phyloP scores from a whole-genome alignment of 2,888 invertebrate genomes.

The Agriopis marginaria region DNA sequence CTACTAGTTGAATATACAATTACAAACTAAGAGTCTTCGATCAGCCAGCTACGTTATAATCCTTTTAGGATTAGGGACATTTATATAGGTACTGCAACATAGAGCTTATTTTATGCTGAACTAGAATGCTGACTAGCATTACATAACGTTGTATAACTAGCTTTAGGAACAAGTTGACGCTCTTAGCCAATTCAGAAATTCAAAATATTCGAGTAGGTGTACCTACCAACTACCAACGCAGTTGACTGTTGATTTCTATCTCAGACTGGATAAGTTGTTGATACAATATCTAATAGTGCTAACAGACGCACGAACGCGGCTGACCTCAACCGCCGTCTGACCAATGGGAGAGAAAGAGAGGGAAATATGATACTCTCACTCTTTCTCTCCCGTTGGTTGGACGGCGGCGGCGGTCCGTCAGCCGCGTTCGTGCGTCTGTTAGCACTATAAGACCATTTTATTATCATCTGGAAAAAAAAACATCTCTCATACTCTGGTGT shows the following conservation, averaged over 20 bases:
- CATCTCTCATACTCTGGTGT: too few relatives aligned
- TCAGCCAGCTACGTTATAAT: not conserved
- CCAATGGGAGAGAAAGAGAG: too few relatives aligned
- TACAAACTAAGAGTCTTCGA: not conserved
- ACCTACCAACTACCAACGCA: slow-evolving; percentile 17
- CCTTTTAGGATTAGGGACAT: slow-evolving; percentile 1
- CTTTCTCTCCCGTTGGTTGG: too few relatives aligned
- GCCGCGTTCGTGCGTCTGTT: too few relatives aligned
- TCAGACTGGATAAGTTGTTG: not conserved
- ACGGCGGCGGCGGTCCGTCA: too few relatives aligned
- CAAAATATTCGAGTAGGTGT: slow-evolving; percentile 32
- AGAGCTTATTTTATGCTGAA: not conserved
- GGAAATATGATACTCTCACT: too few relatives aligned
- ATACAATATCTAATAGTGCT: not conserved
- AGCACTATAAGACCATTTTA: too few relatives aligned
- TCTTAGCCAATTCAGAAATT: slow-evolving; percentile 21
- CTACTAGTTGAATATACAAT: not conserved
- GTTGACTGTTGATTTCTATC: slow-evolving; percentile 6
- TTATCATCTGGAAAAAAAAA: too few relatives aligned
- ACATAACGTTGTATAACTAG: not conserved
- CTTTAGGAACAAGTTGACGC: not conserved
- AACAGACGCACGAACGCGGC: too few relatives aligned
- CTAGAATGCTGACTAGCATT: slow-evolving; percentile 17
- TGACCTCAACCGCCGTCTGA: too few relatives aligned
- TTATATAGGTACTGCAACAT: not conserved